These are phyloP conservation scores for Lacerta bilineata DNA, from an alignment of 2,797 vertebrate species.

Conservation along the genomic window DNA sequence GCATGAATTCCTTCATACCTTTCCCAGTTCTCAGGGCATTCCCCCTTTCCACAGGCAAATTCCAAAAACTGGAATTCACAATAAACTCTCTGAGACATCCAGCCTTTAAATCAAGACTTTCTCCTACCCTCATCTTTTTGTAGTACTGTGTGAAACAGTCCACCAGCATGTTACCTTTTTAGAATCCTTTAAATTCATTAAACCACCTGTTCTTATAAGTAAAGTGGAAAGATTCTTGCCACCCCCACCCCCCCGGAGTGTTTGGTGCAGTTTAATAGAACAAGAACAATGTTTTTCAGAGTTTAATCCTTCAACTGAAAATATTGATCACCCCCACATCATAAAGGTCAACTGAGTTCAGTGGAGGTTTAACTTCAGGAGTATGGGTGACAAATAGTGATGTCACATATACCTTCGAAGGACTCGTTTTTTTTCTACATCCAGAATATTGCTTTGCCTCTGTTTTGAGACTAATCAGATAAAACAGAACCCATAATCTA, in stretches of 20 bases:
- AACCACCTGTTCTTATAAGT: neutral
- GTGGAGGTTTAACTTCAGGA: neutral
- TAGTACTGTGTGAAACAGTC: constrained; percentile 1
- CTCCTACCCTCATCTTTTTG: neutral
- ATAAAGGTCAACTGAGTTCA: neutral
- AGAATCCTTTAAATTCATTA: neutral
- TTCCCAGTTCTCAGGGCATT: neutral
- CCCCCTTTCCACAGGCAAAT: neutral
- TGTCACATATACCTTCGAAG: fast-evolving
- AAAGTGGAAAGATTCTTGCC: neutral
- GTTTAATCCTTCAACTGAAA: fast-evolving
- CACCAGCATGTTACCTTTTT: neutral
- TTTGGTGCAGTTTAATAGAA: neutral
- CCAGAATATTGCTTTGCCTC: neutral
- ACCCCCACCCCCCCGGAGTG: too few relatives aligned
- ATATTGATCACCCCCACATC: neutral
- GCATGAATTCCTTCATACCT: neutral
- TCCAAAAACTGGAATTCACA: neutral
- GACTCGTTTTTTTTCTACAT: neutral
- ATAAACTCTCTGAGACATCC: neutral
- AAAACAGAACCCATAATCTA: neutral
- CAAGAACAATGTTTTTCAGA: neutral
- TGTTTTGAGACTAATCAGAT: neutral
- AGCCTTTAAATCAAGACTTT: constrained; percentile 3
- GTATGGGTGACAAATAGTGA: fast-evolving